Evolutionary conservation across 1,140 invertebrate species (phyloP).

Genomic region (Papilio helenus): DNA sequence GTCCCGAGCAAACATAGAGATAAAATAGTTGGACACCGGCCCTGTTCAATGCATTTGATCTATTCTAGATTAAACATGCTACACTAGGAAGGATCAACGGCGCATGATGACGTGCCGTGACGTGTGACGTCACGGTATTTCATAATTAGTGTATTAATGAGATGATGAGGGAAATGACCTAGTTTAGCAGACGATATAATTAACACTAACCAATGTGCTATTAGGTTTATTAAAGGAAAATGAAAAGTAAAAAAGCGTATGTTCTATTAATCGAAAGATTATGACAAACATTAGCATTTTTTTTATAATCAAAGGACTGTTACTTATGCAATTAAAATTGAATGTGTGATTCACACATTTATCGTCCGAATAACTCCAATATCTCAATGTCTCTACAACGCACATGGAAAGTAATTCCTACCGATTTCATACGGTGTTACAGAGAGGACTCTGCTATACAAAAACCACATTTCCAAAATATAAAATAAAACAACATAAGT

Average conservation of each 20-base stretch:
- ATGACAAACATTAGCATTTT: too few species aligned
- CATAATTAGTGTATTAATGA: slow-evolving; percentile 6
- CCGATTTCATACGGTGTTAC: background rate
- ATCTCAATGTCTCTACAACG: too few species aligned
- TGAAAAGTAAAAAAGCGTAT: too few species aligned
- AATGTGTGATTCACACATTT: too few species aligned
- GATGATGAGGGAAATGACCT: background rate
- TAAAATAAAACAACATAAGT: background rate
- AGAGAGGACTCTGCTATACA: background rate
- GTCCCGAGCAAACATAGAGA: slow-evolving; percentile 8
- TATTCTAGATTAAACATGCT: slow-evolving; percentile 6
- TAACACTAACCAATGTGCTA: background rate
- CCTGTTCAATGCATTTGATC: background rate
- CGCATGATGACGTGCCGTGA: background rate
- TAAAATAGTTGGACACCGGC: slow-evolving; percentile 10
- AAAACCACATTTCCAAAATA: background rate
- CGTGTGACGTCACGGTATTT: background rate
- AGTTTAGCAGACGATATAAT: background rate
- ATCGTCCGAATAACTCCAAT: too few species aligned
- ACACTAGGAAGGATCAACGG: background rate
- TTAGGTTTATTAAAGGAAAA: too few species aligned
- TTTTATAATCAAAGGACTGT: too few species aligned
- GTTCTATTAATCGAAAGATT: too few species aligned
- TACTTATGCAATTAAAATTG: too few species aligned
- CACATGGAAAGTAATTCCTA: too few species aligned